Conservation (phyloP, 2,797 vertebrate genomes). For the Cyprinodon diabolis region DNA sequence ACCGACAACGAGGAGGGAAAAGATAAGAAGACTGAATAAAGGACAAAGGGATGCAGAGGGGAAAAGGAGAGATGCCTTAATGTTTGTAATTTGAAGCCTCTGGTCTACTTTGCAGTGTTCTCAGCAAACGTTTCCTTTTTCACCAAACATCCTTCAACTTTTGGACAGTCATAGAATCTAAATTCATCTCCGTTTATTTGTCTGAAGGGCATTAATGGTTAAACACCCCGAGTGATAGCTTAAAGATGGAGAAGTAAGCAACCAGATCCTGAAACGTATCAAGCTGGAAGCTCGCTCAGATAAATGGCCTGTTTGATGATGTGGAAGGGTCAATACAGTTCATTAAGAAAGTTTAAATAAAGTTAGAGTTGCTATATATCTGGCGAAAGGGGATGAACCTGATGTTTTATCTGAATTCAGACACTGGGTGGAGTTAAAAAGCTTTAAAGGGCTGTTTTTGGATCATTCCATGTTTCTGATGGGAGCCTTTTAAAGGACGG, state of each 20-base stretch:
- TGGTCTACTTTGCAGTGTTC: constrained; percentile 23
- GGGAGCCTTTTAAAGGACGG: neutral
- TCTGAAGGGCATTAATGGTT: constrained; percentile 16
- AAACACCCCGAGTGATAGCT: neutral
- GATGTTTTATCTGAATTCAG: too few relatives aligned
- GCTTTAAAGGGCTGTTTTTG: neutral
- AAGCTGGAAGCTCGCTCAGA: neutral
- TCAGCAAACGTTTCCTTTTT: constrained; percentile 10
- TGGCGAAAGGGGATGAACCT: too few relatives aligned
- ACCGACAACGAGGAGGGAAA: constrained; percentile 91
- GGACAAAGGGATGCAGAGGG: constrained; percentile 12
- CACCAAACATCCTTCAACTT: constrained; percentile 13
- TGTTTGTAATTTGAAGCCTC: constrained; percentile 39
- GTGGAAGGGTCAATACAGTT: neutral
- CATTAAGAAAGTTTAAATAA: neutral
- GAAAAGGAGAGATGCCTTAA: constrained; percentile 52
- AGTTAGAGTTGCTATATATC: too few relatives aligned
- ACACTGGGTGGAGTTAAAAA: neutral
- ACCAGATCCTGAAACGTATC: neutral
- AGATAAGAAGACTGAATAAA: constrained; percentile 89
- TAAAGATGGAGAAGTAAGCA: neutral
- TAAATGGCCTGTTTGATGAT: neutral
- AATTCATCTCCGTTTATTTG: constrained; percentile 12
- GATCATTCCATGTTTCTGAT: neutral
- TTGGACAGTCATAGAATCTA: constrained; percentile 28